Evolutionary conservation across 2,797 vertebrate species (phyloP).

Genomic region (Pantherophis vulpinus): DNA sequence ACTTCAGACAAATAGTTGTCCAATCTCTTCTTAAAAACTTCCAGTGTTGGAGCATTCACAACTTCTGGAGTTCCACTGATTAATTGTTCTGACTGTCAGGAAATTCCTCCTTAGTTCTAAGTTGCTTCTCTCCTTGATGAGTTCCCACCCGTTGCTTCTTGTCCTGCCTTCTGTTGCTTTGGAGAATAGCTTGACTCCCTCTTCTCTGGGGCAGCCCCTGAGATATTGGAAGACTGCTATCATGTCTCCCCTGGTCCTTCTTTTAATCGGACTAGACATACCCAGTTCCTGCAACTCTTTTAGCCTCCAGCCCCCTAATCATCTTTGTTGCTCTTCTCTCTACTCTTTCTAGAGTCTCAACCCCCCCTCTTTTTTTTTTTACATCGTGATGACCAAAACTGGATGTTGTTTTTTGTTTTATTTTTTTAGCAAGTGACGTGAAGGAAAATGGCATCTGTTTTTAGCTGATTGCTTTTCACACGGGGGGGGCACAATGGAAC

Average conservation of each 20-base stretch:
- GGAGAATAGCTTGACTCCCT: background rate
- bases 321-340: background rate
- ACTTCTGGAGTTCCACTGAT: too few species aligned
- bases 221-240: background rate
- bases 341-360: background rate
- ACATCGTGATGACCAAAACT: background rate
- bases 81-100: too few species aligned
- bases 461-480: background rate
- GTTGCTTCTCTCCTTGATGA: too few species aligned
- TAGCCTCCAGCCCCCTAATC: too few species aligned
- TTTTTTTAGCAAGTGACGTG: background rate
- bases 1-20: too few species aligned
- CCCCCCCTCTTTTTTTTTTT: background rate
- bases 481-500: background rate
- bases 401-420: background rate
- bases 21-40: too few species aligned
- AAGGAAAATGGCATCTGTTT: background rate
- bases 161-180: rapidly evolving
- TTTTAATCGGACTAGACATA: background rate
- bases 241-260: background rate
- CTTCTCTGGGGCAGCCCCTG: background rate
- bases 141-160: too few species aligned
- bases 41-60: too few species aligned
- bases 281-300: too few species aligned
- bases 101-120: too few species aligned